Evolutionary conservation across 2,113 vertebrate species (phyloP), one percentile per base, ranked within the genome.

Genomic region (Nannobrachium achirus): DNA sequence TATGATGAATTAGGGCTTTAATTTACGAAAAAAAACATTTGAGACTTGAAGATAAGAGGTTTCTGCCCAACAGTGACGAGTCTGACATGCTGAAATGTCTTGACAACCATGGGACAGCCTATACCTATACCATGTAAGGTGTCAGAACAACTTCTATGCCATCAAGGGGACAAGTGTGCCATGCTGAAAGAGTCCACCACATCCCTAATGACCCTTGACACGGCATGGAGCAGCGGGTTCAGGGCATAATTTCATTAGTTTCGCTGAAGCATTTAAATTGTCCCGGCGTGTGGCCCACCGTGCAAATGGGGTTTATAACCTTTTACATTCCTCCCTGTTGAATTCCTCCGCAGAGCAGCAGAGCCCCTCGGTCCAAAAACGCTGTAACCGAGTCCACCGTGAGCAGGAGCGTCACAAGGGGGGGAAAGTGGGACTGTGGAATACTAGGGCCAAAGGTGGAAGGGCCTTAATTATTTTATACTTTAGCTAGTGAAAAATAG

Each of bases 231-330:
- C 25, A 33, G 25, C 73, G 73, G 75, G 71, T 76, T 80, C 44
- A 71, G 62, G 73, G 65, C 71, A 71, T 91, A 86, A 90, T 89
- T 90, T 84, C 84, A 89, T 92, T 86, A 90, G 77, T 33, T 50
- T 71, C 50, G 45, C 73, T 82, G 78, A 89, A 86, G 71, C 76
- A 65, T 86, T 87, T 78, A 86, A 87, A 85, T 33, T 50, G 75
- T n/a, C 89, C 85, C 87, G 73, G 88, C 88, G 73, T 92, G 91
- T 89, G 90, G 76, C 78, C 88, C 55, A 13, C 66, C 83, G 80
- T 87, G 71, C 88, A 92, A 90, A 92, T 88, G 82, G 82, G 56
- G 78, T 91, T 92, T 91, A 90, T 77, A 86, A 73, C 83, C 77
- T 51, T n/a, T 50, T 20, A 41, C 68, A 78, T 80, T 82, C 74